Evolutionary conservation across 2,113 vertebrate genomes (phyloP).

Genomic region (Syngnathus floridae): DNA sequence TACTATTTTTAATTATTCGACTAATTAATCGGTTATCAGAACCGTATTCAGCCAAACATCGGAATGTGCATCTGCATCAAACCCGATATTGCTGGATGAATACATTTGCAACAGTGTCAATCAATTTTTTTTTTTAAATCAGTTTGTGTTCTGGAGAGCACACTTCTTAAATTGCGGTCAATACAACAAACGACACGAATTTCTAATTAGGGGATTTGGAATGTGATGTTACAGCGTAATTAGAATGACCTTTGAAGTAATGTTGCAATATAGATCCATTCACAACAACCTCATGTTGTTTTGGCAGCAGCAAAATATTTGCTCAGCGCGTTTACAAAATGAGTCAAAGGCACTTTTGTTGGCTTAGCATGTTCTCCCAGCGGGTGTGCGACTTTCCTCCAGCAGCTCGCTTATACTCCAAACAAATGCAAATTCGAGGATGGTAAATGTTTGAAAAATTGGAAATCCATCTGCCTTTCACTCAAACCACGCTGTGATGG

Average conservation of each 20-base stretch:
- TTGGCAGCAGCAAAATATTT: conserved; percentile 7
- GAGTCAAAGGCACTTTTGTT: conserved; percentile 16
- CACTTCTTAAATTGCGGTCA: neutral
- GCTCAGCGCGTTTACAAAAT: conserved; percentile 2
- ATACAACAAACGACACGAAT: neutral
- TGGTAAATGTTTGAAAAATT: conserved; percentile 30
- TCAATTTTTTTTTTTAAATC: neutral
- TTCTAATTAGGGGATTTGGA: neutral
- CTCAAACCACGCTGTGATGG: neutral
- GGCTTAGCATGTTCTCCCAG: conserved; percentile 19
- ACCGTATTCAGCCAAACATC: no score
- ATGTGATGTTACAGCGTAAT: neutral
- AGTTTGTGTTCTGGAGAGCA: neutral
- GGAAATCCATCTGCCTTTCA: conserved; percentile 18
- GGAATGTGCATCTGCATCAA: no score
- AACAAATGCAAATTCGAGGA: conserved; percentile 30
- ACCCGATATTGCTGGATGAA: neutral
- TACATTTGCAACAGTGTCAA: neutral
- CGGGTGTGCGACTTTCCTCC: conserved; percentile 16
- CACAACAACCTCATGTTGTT: conserved; percentile 6
- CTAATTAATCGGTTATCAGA: no score
- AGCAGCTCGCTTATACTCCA: conserved; percentile 8
- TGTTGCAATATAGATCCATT: neutral
- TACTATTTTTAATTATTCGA: no score
- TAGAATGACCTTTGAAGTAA: neutral